A percentile compares a stretch with the other conserved stretches of the same genome.
phyloP scores from a whole-genome alignment of 1,140 invertebrate species.

The Lordiphosa clarofinis region DNA sequence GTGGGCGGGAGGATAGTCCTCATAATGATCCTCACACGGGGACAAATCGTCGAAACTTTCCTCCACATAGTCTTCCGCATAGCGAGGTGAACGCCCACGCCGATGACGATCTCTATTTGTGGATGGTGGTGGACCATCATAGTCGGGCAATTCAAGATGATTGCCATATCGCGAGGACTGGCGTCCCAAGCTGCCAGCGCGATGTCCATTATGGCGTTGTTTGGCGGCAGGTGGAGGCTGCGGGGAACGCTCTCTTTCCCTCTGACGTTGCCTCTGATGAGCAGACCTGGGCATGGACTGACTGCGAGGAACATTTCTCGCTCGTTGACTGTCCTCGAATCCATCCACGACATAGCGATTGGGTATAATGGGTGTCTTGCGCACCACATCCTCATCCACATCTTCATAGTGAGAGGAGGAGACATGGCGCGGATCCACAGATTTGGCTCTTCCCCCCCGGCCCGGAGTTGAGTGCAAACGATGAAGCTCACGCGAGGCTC shows the following conservation, averaged over 20 bases:
- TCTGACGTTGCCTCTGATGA: conserved; percentile 52
- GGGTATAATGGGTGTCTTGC: conserved; percentile 84
- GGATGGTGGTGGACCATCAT: conserved; percentile 30
- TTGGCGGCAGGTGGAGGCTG: conserved; percentile 26
- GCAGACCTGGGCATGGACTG: conserved; percentile 76
- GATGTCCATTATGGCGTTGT: conserved; percentile 34
- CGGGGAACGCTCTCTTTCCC: conserved; percentile 44
- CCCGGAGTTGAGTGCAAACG: conserved; percentile 61
- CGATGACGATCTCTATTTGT: conserved; percentile 32
- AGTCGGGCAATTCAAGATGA: conserved; percentile 66
- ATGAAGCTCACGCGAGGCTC: conserved; percentile 57
- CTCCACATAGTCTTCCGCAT: conserved; percentile 64
- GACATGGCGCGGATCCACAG: conserved; percentile 68
- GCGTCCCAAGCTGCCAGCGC: conserved; percentile 51
- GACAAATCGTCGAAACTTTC: conserved; percentile 61
- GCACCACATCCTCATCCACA: conserved; percentile 78
- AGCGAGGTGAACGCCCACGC: conserved; percentile 48
- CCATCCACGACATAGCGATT: conserved; percentile 86
- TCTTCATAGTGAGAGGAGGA: conserved; percentile 62
- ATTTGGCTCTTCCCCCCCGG: conserved; percentile 67
- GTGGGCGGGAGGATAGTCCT: conserved; percentile 51
- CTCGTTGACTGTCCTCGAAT: conserved; percentile 73
- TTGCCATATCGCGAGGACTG: conserved; percentile 68
- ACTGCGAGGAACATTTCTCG: conserved; percentile 45
- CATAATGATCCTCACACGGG: conserved; percentile 51